A percentile compares a stretch with the other conserved stretches of the same genome.
Conservation (phyloP, 2,113 vertebrate genomes). For the Pogonocichla stellata region DNA sequence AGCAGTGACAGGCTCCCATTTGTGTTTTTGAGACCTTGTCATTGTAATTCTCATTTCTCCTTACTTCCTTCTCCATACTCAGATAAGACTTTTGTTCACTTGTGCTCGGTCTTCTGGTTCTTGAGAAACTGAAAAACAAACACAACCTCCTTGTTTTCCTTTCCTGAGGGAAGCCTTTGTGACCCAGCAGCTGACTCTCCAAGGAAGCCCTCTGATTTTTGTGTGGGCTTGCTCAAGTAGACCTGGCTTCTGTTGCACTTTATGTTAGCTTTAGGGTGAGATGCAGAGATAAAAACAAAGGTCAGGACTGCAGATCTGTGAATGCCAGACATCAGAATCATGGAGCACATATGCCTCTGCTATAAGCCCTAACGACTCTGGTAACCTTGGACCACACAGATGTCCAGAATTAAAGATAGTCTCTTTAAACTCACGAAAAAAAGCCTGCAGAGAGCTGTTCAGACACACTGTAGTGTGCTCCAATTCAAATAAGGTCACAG, state of each 20-base stretch:
- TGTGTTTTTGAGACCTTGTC: not conserved
- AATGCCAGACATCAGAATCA: not conserved
- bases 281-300: constrained; percentile 41
- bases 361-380: not conserved
- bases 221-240: not conserved
- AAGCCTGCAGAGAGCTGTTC: not conserved
- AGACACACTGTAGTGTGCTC: not conserved
- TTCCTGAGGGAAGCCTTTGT: not conserved
- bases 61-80: not conserved
- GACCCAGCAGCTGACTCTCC: fast-evolving
- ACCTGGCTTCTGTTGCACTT: not conserved
- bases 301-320: constrained; percentile 3
- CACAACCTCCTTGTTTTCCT: not conserved
- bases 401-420: not conserved
- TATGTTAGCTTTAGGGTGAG: not conserved
- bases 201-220: not conserved
- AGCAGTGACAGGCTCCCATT: not conserved
- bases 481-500: not conserved
- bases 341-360: not conserved
- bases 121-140: not conserved
- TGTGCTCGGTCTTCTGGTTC: not conserved
- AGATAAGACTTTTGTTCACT: not conserved
- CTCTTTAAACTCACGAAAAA: not conserved
- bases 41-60: not conserved
- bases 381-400: not conserved